These are phyloP conservation scores for Xestia ashworthii DNA, from an alignment of 2,888 invertebrate genomes.

Conservation along the genomic window DNA sequence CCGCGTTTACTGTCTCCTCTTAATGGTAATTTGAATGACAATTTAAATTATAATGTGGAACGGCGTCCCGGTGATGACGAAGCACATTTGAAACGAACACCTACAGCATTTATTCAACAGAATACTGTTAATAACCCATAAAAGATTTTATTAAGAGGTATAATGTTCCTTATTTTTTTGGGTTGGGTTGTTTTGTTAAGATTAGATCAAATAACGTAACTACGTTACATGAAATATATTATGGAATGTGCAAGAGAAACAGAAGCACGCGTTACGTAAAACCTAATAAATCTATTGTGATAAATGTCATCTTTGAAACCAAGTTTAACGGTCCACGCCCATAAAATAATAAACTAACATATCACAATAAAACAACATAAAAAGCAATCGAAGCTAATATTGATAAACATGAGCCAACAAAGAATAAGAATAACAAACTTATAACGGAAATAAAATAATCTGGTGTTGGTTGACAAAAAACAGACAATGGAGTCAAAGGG, in stretches of 20 bases:
- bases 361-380: slow-evolving; percentile 49
- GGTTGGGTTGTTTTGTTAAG: background rate
- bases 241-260: background rate
- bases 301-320: slow-evolving; percentile 53
- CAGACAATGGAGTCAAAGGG: slow-evolving; percentile 90
- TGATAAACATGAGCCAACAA: slow-evolving; percentile 81
- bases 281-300: slow-evolving; percentile 42
- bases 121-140: slow-evolving; percentile 74
- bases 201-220: background rate
- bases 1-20: slow-evolving; percentile 80
- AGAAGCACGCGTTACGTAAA: slow-evolving; percentile 9
- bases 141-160: slow-evolving; percentile 15
- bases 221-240: background rate
- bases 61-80: slow-evolving; percentile 86
- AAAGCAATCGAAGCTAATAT: slow-evolving; percentile 72
- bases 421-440: slow-evolving; percentile 78
- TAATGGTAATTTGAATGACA: slow-evolving; percentile 85
- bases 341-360: slow-evolving; percentile 52
- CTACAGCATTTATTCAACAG: slow-evolving; percentile 74
- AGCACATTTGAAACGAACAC: slow-evolving; percentile 78
- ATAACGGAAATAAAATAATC: slow-evolving; percentile 90
- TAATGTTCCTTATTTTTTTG: background rate
- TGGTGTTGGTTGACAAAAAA: slow-evolving; percentile 86
- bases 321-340: slow-evolving; percentile 44
- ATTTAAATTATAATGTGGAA: slow-evolving; percentile 87